Conservation (phyloP, 2,797 vertebrate genomes). For the Caiman crocodilus region DNA sequence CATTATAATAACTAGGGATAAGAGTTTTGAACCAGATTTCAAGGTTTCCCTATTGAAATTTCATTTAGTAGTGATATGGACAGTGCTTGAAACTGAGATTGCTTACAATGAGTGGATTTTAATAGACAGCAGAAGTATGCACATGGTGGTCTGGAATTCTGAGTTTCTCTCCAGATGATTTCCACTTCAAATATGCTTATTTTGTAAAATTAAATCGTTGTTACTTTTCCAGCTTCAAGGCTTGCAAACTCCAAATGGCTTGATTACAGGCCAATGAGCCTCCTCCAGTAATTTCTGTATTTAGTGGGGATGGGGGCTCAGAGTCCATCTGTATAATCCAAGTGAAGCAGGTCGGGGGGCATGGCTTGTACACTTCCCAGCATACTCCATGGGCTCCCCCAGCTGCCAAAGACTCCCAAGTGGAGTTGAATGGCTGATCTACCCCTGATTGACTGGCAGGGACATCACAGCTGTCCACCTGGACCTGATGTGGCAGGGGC, state of each 20-base stretch:
- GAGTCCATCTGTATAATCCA: no score
- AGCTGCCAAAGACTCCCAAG: no score
- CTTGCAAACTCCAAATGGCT: neutral
- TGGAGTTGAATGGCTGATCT: no score
- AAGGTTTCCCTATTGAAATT: neutral
- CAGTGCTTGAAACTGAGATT: neutral
- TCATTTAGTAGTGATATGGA: neutral
- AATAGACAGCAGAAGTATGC: neutral
- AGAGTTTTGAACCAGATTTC: neutral
- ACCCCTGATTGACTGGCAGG: no score
- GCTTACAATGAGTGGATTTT: neutral
- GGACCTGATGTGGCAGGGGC: no score
- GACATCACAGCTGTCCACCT: no score
- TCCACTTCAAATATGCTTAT: neutral
- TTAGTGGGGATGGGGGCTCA: no score
- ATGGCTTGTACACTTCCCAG: no score
- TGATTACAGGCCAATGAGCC: no score
- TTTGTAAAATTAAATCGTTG: neutral
- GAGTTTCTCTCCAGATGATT: neutral
- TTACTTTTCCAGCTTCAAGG: conserved; percentile 13
- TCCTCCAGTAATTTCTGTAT: no score
- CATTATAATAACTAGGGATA: accelerated
- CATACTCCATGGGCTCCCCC: no score
- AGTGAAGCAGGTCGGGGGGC: no score
- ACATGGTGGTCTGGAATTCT: neutral